A percentile compares a stretch with the other conserved stretches of the same genome.
These are phyloP conservation scores for Xenopus tropicalis DNA, from an alignment of 2,113 vertebrate genomes.

Conservation along the genomic window DNA sequence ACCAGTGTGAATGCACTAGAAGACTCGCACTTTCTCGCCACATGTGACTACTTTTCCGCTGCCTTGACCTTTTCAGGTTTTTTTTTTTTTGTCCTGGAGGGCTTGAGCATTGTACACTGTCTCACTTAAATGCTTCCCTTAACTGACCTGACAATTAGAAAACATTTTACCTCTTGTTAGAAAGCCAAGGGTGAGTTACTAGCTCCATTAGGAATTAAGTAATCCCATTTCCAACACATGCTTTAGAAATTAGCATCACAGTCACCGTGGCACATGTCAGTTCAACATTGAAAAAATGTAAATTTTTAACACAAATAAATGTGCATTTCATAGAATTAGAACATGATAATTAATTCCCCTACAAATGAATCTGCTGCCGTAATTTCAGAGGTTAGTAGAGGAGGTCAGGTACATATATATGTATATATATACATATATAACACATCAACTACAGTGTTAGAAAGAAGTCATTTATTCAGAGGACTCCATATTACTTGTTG, in stretches of 20 bases:
- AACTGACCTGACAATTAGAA: slow-evolving; percentile 22
- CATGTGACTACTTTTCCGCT: slow-evolving; percentile 38
- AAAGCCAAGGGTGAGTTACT: slow-evolving; percentile 27
- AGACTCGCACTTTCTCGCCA: slow-evolving; percentile 32
- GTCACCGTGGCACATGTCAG: neutral
- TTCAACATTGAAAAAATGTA: neutral
- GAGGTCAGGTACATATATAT: no score
- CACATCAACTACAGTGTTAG: no score
- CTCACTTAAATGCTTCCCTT: slow-evolving; percentile 22
- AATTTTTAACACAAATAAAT: no score
- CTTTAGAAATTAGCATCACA: neutral
- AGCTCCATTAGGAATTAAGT: slow-evolving; percentile 22
- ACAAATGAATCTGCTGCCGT: no score
- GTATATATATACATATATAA: no score
- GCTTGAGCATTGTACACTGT: slow-evolving; percentile 20
- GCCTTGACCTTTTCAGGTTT: slow-evolving; percentile 31
- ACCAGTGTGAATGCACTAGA: slow-evolving; percentile 21
- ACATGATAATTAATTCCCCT: no score
- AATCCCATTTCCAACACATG: slow-evolving; percentile 23
- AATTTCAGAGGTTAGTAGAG: no score
- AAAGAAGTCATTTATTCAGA: no score
- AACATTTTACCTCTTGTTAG: slow-evolving; percentile 21
- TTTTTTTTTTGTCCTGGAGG: slow-evolving; percentile 21
- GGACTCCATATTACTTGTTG: no score
- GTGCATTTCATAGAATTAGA: no score